These are phyloP conservation scores for Phycodurus eques DNA, from an alignment of 2,113 vertebrate species.

Conservation along the genomic window DNA sequence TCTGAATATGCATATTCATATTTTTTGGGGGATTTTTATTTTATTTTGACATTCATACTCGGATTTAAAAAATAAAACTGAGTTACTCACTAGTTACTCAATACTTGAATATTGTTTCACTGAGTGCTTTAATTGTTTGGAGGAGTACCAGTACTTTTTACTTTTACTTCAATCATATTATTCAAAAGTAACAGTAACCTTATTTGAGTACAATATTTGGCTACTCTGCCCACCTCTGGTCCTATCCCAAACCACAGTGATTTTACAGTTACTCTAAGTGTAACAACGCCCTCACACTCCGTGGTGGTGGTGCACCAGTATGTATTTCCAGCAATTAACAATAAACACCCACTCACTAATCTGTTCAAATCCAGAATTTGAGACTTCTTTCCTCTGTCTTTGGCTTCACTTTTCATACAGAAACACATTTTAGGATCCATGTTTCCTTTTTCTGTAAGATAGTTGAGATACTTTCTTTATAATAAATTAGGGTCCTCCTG, in stretches of 20 bases:
- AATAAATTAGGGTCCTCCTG: constrained; percentile 3
- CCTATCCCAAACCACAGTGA: constrained; percentile 15
- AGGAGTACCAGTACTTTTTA: too few species aligned
- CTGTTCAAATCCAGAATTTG: constrained; percentile 53
- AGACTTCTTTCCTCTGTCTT: constrained; percentile 38
- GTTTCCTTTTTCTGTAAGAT: background rate
- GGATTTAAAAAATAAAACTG: too few species aligned
- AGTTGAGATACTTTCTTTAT: background rate
- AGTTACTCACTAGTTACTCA: too few species aligned
- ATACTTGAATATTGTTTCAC: too few species aligned
- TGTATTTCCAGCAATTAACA: constrained; percentile 20
- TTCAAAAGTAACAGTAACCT: too few species aligned
- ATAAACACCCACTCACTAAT: constrained; percentile 53
- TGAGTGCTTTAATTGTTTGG: too few species aligned
- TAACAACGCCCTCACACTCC: constrained; percentile 39
- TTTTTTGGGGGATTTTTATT: too few species aligned
- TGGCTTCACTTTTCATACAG: constrained; percentile 19
- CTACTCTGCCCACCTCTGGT: too few species aligned
- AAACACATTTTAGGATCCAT: background rate
- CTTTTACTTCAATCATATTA: too few species aligned
- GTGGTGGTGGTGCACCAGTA: constrained; percentile 18
- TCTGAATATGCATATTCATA: too few species aligned
- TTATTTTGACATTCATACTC: too few species aligned
- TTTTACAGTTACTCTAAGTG: constrained; percentile 45
- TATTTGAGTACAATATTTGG: too few species aligned